Conservation (phyloP, 2,888 invertebrate species). For the Amphipoea oculea region DNA sequence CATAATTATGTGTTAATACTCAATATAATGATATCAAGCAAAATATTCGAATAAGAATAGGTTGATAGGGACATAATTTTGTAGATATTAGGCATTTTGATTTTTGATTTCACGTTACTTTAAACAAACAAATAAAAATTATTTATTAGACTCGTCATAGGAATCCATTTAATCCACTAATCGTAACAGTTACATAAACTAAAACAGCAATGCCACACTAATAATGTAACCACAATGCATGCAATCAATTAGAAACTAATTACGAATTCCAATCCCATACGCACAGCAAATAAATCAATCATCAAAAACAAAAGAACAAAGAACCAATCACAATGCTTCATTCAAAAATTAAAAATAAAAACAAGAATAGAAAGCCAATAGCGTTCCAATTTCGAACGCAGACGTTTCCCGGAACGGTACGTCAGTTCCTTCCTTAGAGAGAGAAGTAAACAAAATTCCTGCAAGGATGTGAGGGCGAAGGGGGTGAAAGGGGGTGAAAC, state of each 20-base stretch:
- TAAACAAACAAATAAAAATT: not conserved
- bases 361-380: slow-evolving; percentile 79
- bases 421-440: slow-evolving; percentile 84
- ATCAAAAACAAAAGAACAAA: slow-evolving; percentile 37
- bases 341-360: slow-evolving; percentile 43
- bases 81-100: not conserved
- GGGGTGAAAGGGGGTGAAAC: slow-evolving; percentile 57
- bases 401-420: slow-evolving; percentile 77
- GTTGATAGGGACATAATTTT: not conserved
- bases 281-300: slow-evolving; percentile 29
- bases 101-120: not conserved
- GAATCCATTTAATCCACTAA: not conserved
- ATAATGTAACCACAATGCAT: not conserved
- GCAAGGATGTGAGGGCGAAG: slow-evolving; percentile 86
- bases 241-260: not conserved
- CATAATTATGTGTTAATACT: not conserved
- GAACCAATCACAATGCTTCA: slow-evolving; percentile 42
- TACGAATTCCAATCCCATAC: slow-evolving; percentile 12
- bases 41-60: not conserved
- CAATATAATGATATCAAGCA: not conserved
- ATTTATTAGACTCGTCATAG: not conserved
- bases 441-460: slow-evolving; percentile 90
- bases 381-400: slow-evolving; percentile 83
- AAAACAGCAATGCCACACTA: slow-evolving; percentile 1
- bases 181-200: not conserved